Evolutionary conservation across 2,888 invertebrate genomes (phyloP).

Genomic region (Caenorhabditis uteleia): DNA sequence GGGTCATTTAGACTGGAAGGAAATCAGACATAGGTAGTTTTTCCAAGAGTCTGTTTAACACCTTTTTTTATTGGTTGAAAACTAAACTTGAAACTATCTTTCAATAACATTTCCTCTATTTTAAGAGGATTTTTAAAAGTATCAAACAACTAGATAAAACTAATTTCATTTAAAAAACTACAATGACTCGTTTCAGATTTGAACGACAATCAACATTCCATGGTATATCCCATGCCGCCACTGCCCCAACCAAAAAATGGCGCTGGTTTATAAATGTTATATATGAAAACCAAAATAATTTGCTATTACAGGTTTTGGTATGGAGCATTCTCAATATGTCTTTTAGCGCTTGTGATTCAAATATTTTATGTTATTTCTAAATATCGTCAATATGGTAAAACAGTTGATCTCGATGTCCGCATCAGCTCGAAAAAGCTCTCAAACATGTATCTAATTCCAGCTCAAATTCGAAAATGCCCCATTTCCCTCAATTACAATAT

Average conservation of each 20-base stretch:
- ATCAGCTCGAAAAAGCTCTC: no score
- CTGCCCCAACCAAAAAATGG: constrained; percentile 58
- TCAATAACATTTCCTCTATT: not conserved
- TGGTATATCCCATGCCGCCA: constrained; percentile 60
- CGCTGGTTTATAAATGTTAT: no score
- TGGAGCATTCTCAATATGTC: constrained; percentile 59
- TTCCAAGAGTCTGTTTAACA: not conserved
- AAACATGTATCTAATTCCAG: constrained; percentile 46
- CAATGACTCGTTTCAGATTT: constrained; percentile 33
- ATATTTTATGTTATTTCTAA: constrained; percentile 60
- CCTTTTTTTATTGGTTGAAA: not conserved
- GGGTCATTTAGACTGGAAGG: constrained; percentile 53
- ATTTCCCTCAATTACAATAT: constrained; percentile 68
- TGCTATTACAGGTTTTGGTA: constrained; percentile 58
- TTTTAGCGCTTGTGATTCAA: constrained; percentile 51
- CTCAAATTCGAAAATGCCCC: constrained; percentile 69
- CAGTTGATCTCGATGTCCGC: constrained; percentile 68
- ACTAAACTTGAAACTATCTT: not conserved
- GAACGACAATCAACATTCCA: constrained; percentile 62
- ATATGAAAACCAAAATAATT: no score
- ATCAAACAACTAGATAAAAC: not conserved
- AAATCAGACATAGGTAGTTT: constrained; percentile 37
- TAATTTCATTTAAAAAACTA: constrained; percentile 1
- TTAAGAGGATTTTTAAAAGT: not conserved
- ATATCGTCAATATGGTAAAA: constrained; percentile 64